Base-by-base conservation (phyloP, 2,113 vertebrate species). In the Prinia subflava region DNA sequence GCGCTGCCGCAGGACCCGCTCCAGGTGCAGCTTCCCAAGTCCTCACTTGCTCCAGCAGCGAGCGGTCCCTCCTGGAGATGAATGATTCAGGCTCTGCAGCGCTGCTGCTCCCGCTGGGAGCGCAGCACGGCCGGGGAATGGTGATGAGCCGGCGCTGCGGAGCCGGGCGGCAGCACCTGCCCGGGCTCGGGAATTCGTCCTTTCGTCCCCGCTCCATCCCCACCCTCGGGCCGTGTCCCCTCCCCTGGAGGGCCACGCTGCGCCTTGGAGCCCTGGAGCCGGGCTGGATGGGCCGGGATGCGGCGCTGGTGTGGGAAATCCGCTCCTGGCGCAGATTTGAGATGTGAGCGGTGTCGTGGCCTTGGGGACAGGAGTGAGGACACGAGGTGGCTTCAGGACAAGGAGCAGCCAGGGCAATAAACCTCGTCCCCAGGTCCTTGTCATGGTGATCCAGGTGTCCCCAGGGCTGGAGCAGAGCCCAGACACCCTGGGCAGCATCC, bases 31-130 rank as follows among this genome's bases (percentile, higher is more conserved):
- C 30, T 47, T 65, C 77, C 83, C 0, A 1, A 67, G n/a, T 11
- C 90, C 77, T 87, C 21, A 0, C 62, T 71, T 50, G 90, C 94
- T 94, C 90, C 76, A 37, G 91, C 92, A 88, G 96, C 84, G 85
- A 62, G 80, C 10, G 59, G 74, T 57, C 83, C 65, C 42, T 68
- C 56, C 86, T 89, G 64, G 84, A 87, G 96, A 91, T 96, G 96
- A 97, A 97, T 96, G 95, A 98, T 98, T 97, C 94, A 90, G 87
- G 52, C 83, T 93, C 92, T 79, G 87, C 81, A 81, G 88, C 15
- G 15, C 65, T 83, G 83, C 68, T 2, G 77, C 88, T 94, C 91
- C 91, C 60, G 21, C 82, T 5, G 86, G 91, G 91, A 57, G 55
- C 55, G 35, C 78, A 14, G 91, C 64, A 42, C 64, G 18, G 63